Conservation (phyloP, 1,140 invertebrate genomes). For the Polyergus mexicanus region DNA sequence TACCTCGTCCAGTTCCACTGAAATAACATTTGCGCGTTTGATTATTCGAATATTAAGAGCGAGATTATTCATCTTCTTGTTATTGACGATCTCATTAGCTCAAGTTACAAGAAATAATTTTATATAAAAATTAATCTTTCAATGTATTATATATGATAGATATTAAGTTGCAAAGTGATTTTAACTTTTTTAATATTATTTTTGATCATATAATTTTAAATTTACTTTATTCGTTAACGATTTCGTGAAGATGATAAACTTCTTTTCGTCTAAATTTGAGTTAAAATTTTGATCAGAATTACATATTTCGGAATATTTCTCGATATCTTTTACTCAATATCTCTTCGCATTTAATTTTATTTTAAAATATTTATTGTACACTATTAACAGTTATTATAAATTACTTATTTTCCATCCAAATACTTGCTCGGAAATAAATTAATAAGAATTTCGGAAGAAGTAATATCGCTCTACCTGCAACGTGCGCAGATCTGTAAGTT, state of each 20-base stretch:
- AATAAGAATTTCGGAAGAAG: not conserved
- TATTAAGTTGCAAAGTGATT: not conserved
- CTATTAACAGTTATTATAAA: too few relatives aligned
- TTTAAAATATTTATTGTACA: too few relatives aligned
- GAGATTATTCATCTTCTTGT: not conserved
- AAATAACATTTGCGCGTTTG: conserved; percentile 40
- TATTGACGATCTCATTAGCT: not conserved
- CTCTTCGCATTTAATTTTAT: too few relatives aligned
- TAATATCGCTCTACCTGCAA: conserved; percentile 77
- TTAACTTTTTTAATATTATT: not conserved
- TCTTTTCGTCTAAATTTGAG: not conserved
- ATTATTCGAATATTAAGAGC: conserved; percentile 3
- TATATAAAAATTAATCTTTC: not conserved
- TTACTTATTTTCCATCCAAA: not conserved
- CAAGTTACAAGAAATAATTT: not conserved
- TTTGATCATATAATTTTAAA: conserved; percentile 16
- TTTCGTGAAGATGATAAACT: not conserved
- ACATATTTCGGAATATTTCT: not conserved
- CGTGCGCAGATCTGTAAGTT: conserved; percentile 84
- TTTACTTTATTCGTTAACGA: not conserved
- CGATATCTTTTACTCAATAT: not conserved
- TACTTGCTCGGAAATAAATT: not conserved
- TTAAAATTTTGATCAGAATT: not conserved
- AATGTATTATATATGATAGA: not conserved
- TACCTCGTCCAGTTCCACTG: conserved; percentile 91